Evolutionary conservation across 2,888 invertebrate genomes (phyloP).

Genomic region (Venusia cambrica): DNA sequence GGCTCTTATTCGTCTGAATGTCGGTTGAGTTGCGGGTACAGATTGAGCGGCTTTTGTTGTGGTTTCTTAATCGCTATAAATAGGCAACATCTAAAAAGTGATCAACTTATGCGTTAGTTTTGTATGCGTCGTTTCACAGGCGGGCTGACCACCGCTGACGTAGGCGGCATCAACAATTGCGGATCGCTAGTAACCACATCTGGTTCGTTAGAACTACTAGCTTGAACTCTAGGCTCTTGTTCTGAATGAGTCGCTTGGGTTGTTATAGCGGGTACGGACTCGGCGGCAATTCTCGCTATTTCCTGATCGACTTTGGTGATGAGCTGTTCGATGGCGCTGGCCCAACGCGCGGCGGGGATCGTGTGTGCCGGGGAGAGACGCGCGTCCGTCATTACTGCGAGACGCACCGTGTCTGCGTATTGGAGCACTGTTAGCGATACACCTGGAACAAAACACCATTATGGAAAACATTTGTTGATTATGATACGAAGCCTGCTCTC

Average conservation of each 20-base stretch:
- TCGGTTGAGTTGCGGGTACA: too few relatives aligned
- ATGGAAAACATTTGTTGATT: too few relatives aligned
- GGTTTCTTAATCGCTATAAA: too few relatives aligned
- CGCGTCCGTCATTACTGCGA: conserved; percentile 87
- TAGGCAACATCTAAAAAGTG: too few relatives aligned
- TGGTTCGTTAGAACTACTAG: too few relatives aligned
- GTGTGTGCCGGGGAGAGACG: conserved; percentile 84
- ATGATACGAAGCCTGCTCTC: too few relatives aligned
- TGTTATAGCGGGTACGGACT: conserved; percentile 41
- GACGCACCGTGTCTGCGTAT: conserved; percentile 83
- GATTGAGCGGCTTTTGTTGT: too few relatives aligned
- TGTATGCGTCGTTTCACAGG: conserved; percentile 31
- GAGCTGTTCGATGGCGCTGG: conserved; percentile 59
- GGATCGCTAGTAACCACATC: too few relatives aligned
- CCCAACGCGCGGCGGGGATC: conserved; percentile 73
- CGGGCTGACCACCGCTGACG: conserved; percentile 48
- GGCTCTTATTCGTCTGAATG: too few relatives aligned
- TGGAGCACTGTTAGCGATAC: conserved; percentile 87
- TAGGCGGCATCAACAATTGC: conserved; percentile 50
- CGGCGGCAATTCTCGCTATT: conserved; percentile 60
- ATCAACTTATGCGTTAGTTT: conserved; percentile 11
- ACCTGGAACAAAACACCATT: too few relatives aligned
- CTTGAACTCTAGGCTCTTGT: conserved; percentile 21
- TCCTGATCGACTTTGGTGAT: conserved; percentile 62
- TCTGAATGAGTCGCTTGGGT: conserved; percentile 32